A percentile compares a stretch with the other conserved stretches of the same genome.
These are phyloP conservation scores for Nycteola revayana DNA, from an alignment of 2,888 invertebrate genomes.

Conservation along the genomic window DNA sequence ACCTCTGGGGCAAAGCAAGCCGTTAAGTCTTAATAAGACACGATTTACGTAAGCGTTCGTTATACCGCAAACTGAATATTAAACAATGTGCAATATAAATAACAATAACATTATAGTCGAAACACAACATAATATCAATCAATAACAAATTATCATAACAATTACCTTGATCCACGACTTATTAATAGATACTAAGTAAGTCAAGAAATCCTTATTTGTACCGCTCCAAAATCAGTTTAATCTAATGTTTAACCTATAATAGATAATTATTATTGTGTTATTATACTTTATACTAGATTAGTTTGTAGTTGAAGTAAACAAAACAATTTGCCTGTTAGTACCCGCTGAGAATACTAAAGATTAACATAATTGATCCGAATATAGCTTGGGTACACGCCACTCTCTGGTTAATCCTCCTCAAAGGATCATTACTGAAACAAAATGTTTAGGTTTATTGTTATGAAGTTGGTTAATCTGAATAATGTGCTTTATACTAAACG, in stretches of 20 bases:
- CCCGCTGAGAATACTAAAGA: neutral
- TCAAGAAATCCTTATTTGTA: constrained; percentile 3
- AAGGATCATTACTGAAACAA: no score
- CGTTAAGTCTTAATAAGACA: constrained; percentile 14
- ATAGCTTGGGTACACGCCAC: no score
- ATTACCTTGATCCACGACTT: constrained; percentile 16
- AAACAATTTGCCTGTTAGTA: neutral
- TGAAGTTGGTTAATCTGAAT: no score
- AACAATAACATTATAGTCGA: constrained; percentile 19
- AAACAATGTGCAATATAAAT: constrained; percentile 25
- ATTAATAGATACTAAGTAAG: constrained; percentile 18
- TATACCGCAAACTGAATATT: constrained; percentile 21
- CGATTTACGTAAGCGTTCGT: no score
- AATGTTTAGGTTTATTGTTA: no score
- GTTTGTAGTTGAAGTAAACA: constrained; percentile 5
- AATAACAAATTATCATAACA: constrained; percentile 17
- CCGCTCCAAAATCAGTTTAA: constrained; percentile 8
- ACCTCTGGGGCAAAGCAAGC: no score
- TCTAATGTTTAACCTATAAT: constrained; percentile 4
- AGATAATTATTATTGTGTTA: constrained; percentile 7
- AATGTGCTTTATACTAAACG: no score
- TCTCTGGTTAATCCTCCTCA: no score
- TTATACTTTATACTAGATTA: constrained; percentile 2
- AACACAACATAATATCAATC: constrained; percentile 19
- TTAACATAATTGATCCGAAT: no score